Base-by-base conservation (phyloP, 1,140 invertebrate genomes). In the Drosophila subpulchrella region DNA sequence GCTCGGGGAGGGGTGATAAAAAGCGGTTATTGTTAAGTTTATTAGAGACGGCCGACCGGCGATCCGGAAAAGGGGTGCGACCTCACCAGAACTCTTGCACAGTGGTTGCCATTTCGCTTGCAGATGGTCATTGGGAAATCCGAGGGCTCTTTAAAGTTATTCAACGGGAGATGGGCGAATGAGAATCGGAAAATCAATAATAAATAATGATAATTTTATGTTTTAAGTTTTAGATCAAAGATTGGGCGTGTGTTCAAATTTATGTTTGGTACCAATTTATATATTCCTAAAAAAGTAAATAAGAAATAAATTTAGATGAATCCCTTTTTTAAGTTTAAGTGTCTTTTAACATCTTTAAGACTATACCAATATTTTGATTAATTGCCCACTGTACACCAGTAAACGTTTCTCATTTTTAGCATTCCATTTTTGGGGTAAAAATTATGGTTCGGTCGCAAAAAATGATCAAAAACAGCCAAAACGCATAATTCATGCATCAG, bases 1-100 rank as follows among this genome's bases (percentile, higher is more conserved):
- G 55, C 54, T 67, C 47, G 65, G 44, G 55, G 44, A 67, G 74
- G 84, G 71, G 63, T 81, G 85, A 90, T 90, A 89, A 81, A 84
- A 89, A 89, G 84, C 85, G 50, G 84, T 89, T 89, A 89, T 89
- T 89, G 84, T 90, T 89, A 90, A 89, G 84, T 89, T 89, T 89
- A 89, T 89, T 89, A 89, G 77, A 78, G 61, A 74, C 34, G 56
- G 61, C 77, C 34, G 59, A 50, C 48, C 41, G 68, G 59, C 70
- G 53, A 62, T 50, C 56, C 63, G 38, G 24, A 72, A 88, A 88
- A 75, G 84, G 85, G 80, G 68, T 86, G 79, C 75, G 36, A 36
- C 50, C 50, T 15, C 13, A 34, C 41, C 55, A 60, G 51, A 50
- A 60, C 55, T 50, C 24, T 48, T 1, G 44, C 32, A 81, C 81